Evolutionary conservation across 2,113 vertebrate species (phyloP), one percentile per base, ranked within the genome.

Genomic region (Gavia stellata): DNA sequence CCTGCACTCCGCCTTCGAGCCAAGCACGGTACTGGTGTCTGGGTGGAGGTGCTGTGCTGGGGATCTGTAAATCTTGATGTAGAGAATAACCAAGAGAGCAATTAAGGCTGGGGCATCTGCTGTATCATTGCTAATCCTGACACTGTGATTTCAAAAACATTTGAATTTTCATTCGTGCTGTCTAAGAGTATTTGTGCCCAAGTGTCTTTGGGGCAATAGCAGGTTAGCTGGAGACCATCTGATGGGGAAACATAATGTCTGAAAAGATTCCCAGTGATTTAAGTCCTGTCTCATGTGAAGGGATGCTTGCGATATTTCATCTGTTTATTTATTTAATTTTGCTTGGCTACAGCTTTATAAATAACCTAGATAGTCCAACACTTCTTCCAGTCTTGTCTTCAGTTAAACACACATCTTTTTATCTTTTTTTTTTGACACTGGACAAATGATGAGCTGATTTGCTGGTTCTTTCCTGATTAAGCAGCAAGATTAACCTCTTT

Each of bases 1-100:
- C 40, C 33, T 17, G 45, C 1, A 1, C 52, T 38, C 12, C 24
- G 36, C 8, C 31, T 25, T 12, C 3, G 0, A 29, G 44, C 61
- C 4, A 8, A 44, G 81, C 59, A 5, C 10, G 4, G 36, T 14
- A 3, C 65, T 29, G 38, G 23, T 28, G 2, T 34, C 34, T 33
- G 31, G 40, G 12, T 20, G 10, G n/a, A 78, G 53, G 8, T 23
- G 26, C 61, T 52, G 40, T 74, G 17, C 55, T 70, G 49, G n/a
- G 40, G 26, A 34, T 36, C 55, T 75, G 40, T 59, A 74, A 71
- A 61, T 75, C 40, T 26, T 33, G 18, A 40, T 59, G 28, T 24
- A 66, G 56, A 70, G 78, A 59, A 55, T 29, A 81, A 59, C 33
- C 82, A 65, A 31, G 67, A 66, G 62, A 59, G 63, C 44, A 34